Evolutionary conservation across 2,113 vertebrate genomes (phyloP), one percentile per base, ranked within the genome.

Genomic region (Sturnus vulgaris): DNA sequence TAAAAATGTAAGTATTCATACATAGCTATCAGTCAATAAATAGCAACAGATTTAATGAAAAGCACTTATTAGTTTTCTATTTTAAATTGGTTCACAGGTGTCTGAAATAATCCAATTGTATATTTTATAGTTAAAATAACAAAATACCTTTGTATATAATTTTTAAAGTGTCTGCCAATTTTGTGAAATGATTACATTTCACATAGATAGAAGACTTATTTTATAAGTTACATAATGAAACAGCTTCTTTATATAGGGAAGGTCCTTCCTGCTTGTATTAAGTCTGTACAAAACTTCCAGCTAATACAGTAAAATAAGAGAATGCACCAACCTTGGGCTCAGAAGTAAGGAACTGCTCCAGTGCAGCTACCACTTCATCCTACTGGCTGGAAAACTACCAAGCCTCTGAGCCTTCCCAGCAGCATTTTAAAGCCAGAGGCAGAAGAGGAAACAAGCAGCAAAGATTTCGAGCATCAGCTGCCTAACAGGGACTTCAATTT

Each of bases 21-120:
- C 61, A 86, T 4, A 75, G 42, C 33, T 95, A 87, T 81, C 89
- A 87, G 87, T 56, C 84, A 92, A 85, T 85, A 93, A 93, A 92
- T 60, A 92, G 19, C 63, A 95, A 63, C 10, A 87, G 46, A 77
- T 63, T 69, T 65, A 87, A 92, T 63, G 68, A 56, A 95, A 90
- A 94, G 42, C 30, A 55, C 7, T 87, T 91, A 78, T 31, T 84
- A 63, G 46, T 76, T 86, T 93, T 92, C 92, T 94, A 91, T 70
- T 94, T 90, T 75, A 94, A 94, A 88, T 80, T 59, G 37, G 46
- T 50, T 94, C 2, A 1, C 55, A 52, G 18, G 8, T 68, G 55
- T 80, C 47, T 86, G 63, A 95, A 96, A 90, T 80, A 95, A 80
- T 47, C 71, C 47, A 86, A 77, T 30, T 47, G 25, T 33, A 30